Conservation (phyloP, 2,888 invertebrate species). For the Trissolcus japonicus region DNA sequence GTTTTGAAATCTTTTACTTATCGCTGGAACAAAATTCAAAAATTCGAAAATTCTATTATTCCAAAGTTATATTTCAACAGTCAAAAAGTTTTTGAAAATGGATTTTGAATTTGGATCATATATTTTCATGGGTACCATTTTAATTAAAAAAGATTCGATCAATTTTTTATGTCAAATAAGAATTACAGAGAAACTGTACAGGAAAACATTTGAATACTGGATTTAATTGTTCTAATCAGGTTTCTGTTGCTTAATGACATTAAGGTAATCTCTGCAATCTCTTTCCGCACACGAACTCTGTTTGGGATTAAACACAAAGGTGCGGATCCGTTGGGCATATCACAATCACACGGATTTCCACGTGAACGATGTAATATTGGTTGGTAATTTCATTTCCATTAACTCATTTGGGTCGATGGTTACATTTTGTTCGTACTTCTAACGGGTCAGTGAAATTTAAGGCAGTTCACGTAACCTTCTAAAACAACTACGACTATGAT, state of each 20-base stretch:
- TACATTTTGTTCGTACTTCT: not conserved
- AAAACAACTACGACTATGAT: too few relatives aligned
- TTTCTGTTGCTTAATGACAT: constrained; percentile 36
- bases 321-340: constrained; percentile 11
- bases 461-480: too few relatives aligned
- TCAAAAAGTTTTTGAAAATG: too few relatives aligned
- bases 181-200: not conserved
- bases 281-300: constrained; percentile 15
- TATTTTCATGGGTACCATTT: too few relatives aligned
- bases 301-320: constrained; percentile 21
- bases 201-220: not conserved
- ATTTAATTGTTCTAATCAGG: constrained; percentile 22
- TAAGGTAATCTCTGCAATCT: constrained; percentile 27
- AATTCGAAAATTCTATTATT: too few relatives aligned
- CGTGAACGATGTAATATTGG: not conserved
- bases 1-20: too few relatives aligned
- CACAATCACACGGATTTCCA: constrained; percentile 31
- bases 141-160: too few relatives aligned
- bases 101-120: too few relatives aligned
- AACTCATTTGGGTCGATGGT: constrained; percentile 7
- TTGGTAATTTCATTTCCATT: constrained; percentile 4
- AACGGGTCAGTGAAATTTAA: not conserved
- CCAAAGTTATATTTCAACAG: too few relatives aligned
- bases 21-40: too few relatives aligned
- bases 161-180: not conserved